Conservation (phyloP, 2,888 invertebrate species). For the Galerucella pusilla region DNA sequence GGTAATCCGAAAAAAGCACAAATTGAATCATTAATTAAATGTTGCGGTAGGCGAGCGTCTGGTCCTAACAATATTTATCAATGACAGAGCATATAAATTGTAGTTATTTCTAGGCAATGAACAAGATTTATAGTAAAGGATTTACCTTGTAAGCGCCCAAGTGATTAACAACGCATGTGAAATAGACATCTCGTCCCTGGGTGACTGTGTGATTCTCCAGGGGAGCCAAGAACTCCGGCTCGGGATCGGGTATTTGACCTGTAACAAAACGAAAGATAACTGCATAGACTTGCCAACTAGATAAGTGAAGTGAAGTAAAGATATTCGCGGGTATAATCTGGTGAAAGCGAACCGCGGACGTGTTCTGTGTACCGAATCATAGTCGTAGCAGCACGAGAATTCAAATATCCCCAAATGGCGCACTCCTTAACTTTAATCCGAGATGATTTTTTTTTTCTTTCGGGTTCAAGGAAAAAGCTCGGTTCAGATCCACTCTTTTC, state of each 20-base stretch:
- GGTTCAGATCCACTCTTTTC: background rate
- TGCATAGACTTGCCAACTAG: slow-evolving; percentile 59
- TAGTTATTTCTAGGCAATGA: slow-evolving; percentile 41
- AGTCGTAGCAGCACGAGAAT: slow-evolving; percentile 59
- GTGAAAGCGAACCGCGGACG: slow-evolving; percentile 61
- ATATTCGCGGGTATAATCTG: slow-evolving; percentile 63
- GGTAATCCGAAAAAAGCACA: slow-evolving; percentile 35
- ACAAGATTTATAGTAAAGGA: slow-evolving; percentile 41
- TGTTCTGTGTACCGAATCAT: slow-evolving; percentile 61
- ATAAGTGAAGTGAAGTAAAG: slow-evolving; percentile 65
- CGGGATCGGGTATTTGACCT: slow-evolving; percentile 74
- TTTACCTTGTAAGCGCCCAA: slow-evolving; percentile 86
- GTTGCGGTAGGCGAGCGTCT: slow-evolving; percentile 36
- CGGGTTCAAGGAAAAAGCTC: background rate
- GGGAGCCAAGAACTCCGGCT: slow-evolving; percentile 85
- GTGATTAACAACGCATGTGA: slow-evolving; percentile 92
- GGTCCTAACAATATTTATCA: slow-evolving; percentile 42
- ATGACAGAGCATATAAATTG: slow-evolving; percentile 42
- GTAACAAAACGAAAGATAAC: slow-evolving; percentile 57
- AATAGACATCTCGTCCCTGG: slow-evolving; percentile 87
- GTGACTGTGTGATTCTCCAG: slow-evolving; percentile 89
- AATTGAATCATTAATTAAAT: slow-evolving; percentile 39
- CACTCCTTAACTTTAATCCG: slow-evolving; percentile 52
- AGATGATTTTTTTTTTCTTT: slow-evolving; percentile 55
- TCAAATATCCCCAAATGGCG: slow-evolving; percentile 62